Conservation (phyloP, 2,888 invertebrate genomes). For the Trachelus iudaicus region DNA sequence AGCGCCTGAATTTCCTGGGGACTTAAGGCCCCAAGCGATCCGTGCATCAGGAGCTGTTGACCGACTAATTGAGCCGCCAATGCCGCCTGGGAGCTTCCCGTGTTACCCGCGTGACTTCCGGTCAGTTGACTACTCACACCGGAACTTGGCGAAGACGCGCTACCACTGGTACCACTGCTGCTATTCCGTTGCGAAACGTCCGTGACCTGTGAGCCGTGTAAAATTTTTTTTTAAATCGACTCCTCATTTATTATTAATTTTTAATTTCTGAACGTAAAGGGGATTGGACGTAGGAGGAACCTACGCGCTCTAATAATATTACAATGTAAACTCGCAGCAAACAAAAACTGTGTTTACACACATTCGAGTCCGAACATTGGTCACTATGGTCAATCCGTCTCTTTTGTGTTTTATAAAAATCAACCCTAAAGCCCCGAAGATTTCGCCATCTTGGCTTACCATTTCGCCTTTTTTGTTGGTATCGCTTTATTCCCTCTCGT, state of each 20-base stretch:
- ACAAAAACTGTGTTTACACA: slow-evolving; percentile 55
- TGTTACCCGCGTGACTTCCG: slow-evolving; percentile 55
- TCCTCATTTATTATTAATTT: slow-evolving; percentile 41
- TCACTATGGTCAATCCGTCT: slow-evolving; percentile 49
- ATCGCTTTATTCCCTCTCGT: slow-evolving; percentile 4
- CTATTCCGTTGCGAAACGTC: slow-evolving; percentile 66
- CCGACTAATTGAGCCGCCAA: slow-evolving; percentile 63
- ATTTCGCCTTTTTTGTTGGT: slow-evolving; percentile 4
- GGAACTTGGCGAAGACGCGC: slow-evolving; percentile 66
- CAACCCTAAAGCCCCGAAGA: slow-evolving; percentile 14
- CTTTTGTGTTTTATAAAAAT: slow-evolving; percentile 53
- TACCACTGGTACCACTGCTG: slow-evolving; percentile 65
- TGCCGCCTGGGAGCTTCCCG: slow-evolving; percentile 58
- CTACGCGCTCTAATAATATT: slow-evolving; percentile 45
- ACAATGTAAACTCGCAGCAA: slow-evolving; percentile 44
- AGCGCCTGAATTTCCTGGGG: slow-evolving; percentile 66
- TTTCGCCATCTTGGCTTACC: slow-evolving; percentile 24
- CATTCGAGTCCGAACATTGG: slow-evolving; percentile 55
- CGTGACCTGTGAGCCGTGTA: slow-evolving; percentile 58
- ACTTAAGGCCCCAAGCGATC: slow-evolving; percentile 54
- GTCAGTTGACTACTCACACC: slow-evolving; percentile 66
- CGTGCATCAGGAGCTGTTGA: slow-evolving; percentile 63
- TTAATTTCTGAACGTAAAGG: neutral
- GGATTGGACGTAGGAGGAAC: slow-evolving; percentile 3
- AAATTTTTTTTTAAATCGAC: slow-evolving; percentile 31